Percentiles rank a stretch among this genome's conserved stretches.
These are phyloP conservation scores for Boleophthalmus pectinirostris DNA, from an alignment of 2,113 vertebrate species.

Conservation along the genomic window DNA sequence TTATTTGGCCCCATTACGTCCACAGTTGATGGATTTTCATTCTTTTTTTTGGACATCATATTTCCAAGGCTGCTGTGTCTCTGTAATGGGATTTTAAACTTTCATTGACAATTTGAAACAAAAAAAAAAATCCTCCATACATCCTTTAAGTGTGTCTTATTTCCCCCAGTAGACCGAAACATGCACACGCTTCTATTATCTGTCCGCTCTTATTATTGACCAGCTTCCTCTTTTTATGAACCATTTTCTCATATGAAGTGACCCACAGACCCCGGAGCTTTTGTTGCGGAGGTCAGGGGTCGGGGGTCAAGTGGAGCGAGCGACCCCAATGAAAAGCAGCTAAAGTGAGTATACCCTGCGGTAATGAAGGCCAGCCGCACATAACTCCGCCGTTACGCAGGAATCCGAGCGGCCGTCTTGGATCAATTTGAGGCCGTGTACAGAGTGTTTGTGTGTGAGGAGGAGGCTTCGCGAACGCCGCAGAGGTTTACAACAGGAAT, in stretches of 20 bases:
- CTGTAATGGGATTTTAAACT: too few relatives aligned
- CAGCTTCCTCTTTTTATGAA: slow-evolving; percentile 55
- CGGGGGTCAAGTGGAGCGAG: slow-evolving; percentile 71
- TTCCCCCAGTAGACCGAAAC: not conserved
- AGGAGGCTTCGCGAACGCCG: slow-evolving; percentile 46
- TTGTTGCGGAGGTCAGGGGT: slow-evolving; percentile 48
- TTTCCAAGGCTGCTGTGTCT: too few relatives aligned
- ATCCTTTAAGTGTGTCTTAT: too few relatives aligned
- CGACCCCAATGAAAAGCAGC: slow-evolving; percentile 64
- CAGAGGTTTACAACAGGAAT: slow-evolving; percentile 60
- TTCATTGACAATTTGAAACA: too few relatives aligned
- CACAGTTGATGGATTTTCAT: too few relatives aligned
- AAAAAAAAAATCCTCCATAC: too few relatives aligned
- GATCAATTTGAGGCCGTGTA: slow-evolving; percentile 70
- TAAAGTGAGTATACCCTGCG: slow-evolving; percentile 68
- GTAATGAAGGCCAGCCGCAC: slow-evolving; percentile 67
- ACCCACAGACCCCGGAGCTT: slow-evolving; percentile 44
- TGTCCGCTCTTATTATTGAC: slow-evolving; percentile 8
- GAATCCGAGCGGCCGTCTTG: slow-evolving; percentile 57
- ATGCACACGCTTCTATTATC: not conserved
- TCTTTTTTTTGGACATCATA: too few relatives aligned
- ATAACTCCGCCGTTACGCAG: slow-evolving; percentile 54
- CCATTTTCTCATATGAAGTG: slow-evolving; percentile 67
- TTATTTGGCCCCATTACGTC: too few relatives aligned
- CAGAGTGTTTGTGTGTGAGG: slow-evolving; percentile 53